Evolutionary conservation across 2,113 vertebrate species (phyloP), one percentile per base, ranked within the genome.

Genomic region (Craseonycteris thonglongyai): DNA sequence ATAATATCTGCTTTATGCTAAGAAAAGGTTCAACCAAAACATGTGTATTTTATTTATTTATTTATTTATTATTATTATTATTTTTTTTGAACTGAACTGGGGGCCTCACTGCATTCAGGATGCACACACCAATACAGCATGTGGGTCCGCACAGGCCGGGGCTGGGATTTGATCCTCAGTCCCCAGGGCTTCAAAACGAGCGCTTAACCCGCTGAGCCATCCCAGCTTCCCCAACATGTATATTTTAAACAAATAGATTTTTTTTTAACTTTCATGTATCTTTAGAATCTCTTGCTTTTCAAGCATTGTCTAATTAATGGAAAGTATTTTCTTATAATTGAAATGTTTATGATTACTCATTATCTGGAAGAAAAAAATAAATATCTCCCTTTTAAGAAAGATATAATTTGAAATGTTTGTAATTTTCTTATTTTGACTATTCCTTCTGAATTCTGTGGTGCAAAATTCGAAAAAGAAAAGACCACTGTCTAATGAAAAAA

Each of bases 361-460:
- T n/a, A 61, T n/a, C 0, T 40, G 40, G 13, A 76, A 79, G 13
- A 14, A 45, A 86, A 82, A 86, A 79, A 59, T 30, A 63, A 87
- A 96, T 69, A 54, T 13, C 56, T 10, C 51, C 72, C 2, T 90
- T 90, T 76, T 72, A 96, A 96, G 87, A 21, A 65, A 83, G 33
- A 38, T 82, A 63, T 49, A 84, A 71, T 42, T 66, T 58, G 68
- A 95, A 98, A 91, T 96, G 15, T 83, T 89, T 80, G 54, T 6
- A 92, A 65, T 95, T 96, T 91, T 56, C 75, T 97, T 45, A 30
- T 95, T 56, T 94, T 91, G 40, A 94, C 45, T 90, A 91, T 83
- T 83, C 78, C 90, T 96, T 90, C 66, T 94, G 19, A 96, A 96
- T 90, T 56, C 97, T 94, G 88, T 91, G 66, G 88, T 95, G 72